Percentiles rank a stretch among this genome's conserved stretches.
These are phyloP conservation scores for Spicauda simplicius DNA, from an alignment of 2,888 invertebrate genomes.

Conservation along the genomic window DNA sequence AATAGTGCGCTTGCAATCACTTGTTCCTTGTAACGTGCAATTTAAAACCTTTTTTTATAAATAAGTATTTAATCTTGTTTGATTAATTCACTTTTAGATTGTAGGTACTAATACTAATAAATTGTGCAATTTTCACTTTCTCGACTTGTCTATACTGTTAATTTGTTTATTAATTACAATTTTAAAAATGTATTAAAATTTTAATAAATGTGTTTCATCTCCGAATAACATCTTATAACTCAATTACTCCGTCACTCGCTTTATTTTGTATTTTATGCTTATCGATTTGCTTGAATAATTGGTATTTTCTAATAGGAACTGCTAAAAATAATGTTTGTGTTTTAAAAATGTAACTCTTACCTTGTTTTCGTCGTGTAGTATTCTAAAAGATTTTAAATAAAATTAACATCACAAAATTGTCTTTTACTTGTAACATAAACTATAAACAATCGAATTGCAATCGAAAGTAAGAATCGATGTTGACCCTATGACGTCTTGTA, in stretches of 20 bases:
- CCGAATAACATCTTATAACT: not conserved
- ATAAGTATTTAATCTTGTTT: not conserved
- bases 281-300: not conserved
- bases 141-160: not conserved
- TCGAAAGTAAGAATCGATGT: slow-evolving; percentile 48
- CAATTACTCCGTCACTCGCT: not conserved
- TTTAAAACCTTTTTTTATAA: not conserved
- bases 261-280: not conserved
- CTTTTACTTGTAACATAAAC: slow-evolving; percentile 44
- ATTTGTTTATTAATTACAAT: slow-evolving; percentile 19
- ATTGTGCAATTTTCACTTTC: slow-evolving; percentile 13
- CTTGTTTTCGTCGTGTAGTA: slow-evolving; percentile 38
- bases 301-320: slow-evolving; percentile 2
- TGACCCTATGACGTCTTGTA: slow-evolving; percentile 56
- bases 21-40: slow-evolving; percentile 6
- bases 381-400: slow-evolving; percentile 41
- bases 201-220: not conserved
- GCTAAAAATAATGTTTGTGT: slow-evolving; percentile 8
- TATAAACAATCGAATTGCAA: slow-evolving; percentile 12
- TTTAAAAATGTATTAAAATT: slow-evolving; percentile 15
- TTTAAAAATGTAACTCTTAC: slow-evolving; percentile 40
- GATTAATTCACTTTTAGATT: not conserved
- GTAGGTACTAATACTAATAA: not conserved
- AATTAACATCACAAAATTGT: slow-evolving; percentile 58
- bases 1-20: slow-evolving; percentile 7